Percentiles rank a stretch among this genome's conserved stretches.
Evolutionary conservation across 2,888 invertebrate species (phyloP).

Genomic region (Ichneumoninae sp.): DNA sequence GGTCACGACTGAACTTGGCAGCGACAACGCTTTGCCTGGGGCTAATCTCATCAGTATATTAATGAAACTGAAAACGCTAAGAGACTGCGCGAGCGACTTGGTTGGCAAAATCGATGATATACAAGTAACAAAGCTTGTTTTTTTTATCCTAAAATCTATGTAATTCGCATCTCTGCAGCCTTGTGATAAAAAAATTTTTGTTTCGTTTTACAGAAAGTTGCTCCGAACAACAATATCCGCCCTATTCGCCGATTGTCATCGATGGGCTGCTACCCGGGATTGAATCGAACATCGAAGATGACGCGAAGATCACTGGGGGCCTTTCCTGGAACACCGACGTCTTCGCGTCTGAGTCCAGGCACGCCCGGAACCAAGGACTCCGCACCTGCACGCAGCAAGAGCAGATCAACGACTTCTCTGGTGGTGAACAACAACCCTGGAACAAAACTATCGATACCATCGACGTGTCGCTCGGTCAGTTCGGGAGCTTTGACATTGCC

Average conservation of each 20-base stretch:
- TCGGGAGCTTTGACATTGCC: constrained; percentile 39
- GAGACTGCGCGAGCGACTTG: constrained; percentile 52
- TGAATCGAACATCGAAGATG: constrained; percentile 59
- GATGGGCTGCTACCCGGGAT: constrained; percentile 50
- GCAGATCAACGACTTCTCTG: constrained; percentile 23
- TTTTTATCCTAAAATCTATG: background rate
- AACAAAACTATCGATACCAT: constrained; percentile 39
- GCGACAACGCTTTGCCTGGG: background rate
- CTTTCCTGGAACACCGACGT: constrained; percentile 69
- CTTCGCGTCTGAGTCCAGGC: constrained; percentile 65
- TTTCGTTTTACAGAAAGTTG: constrained; percentile 58
- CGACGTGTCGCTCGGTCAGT: constrained; percentile 50
- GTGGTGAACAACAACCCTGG: background rate
- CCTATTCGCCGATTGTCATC: constrained; percentile 69
- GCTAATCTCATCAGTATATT: constrained; percentile 32
- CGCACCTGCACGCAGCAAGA: constrained; percentile 28
- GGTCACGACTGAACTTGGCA: background rate
- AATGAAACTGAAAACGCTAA: constrained; percentile 55
- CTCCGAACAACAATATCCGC: constrained; percentile 49
- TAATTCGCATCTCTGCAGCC: background rate
- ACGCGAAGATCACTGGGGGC: constrained; percentile 53
- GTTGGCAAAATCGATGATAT: constrained; percentile 64
- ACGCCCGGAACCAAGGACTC: constrained; percentile 37
- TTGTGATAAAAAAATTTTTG: background rate
- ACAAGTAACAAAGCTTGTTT: constrained; percentile 24